Percentiles rank a stretch among this genome's conserved stretches.
Evolutionary conservation across 2,797 vertebrate genomes (phyloP).

Genomic region (Crocidura indochinensis): DNA sequence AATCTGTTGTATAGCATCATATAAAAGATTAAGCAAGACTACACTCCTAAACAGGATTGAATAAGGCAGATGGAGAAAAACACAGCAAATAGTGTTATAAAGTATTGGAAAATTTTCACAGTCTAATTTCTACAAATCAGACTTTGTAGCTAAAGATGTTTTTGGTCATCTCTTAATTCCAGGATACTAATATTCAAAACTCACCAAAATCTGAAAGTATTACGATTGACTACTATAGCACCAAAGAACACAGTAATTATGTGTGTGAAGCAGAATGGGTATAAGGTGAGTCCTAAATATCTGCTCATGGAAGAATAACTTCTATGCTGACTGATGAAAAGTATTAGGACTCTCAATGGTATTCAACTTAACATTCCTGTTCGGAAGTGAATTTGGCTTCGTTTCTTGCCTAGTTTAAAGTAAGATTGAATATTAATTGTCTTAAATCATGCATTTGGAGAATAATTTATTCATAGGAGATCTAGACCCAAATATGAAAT

Average conservation of each 20-base stretch:
- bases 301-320: conserved; percentile 10
- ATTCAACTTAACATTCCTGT: conserved; percentile 70
- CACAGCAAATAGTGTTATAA: background rate
- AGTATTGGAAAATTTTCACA: background rate
- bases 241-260: conserved; percentile 7
- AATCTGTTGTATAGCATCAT: background rate
- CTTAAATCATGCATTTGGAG: conserved; percentile 77
- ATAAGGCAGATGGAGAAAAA: background rate
- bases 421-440: conserved; percentile 75
- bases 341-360: conserved; percentile 13
- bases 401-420: conserved; percentile 64
- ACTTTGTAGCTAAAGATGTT: conserved; percentile 23
- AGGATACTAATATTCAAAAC: background rate
- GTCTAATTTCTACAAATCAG: too few relatives aligned
- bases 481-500: conserved; percentile 70
- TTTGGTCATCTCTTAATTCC: background rate
- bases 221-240: background rate
- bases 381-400: conserved; percentile 66
- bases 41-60: background rate
- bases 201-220: conserved; percentile 22
- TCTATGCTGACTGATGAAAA: conserved; percentile 31
- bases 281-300: conserved; percentile 2
- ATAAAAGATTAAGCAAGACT: background rate
- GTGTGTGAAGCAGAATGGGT: too few relatives aligned
- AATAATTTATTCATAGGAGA: conserved; percentile 79